Conservation (phyloP, 2,113 vertebrate genomes). For the Notechis scutatus region DNA sequence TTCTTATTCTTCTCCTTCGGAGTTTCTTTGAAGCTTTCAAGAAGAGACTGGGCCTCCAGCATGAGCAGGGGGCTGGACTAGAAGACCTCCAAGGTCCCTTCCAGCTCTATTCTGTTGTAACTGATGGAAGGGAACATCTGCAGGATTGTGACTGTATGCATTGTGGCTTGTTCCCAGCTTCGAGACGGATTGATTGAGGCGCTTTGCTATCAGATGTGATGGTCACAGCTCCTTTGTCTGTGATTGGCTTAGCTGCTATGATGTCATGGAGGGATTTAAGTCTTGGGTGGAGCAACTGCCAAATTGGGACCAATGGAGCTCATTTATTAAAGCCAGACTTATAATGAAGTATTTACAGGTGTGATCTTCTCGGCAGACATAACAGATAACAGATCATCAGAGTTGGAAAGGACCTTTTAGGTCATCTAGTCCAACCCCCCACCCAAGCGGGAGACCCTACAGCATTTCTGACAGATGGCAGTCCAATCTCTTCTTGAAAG, state of each 20-base stretch:
- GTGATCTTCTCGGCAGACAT: not conserved
- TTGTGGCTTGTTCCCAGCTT: not conserved
- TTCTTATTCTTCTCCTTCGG: not conserved
- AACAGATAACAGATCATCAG: too few species aligned
- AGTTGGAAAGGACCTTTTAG: too few species aligned
- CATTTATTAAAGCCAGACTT: not conserved
- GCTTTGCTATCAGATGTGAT: not conserved
- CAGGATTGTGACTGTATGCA: not conserved
- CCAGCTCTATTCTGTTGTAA: not conserved
- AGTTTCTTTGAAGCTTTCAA: not conserved
- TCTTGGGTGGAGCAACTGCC: not conserved
- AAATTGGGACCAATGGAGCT: not conserved
- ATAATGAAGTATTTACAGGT: not conserved
- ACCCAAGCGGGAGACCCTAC: too few species aligned
- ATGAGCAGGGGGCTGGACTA: too few species aligned
- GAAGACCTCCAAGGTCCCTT: too few species aligned
- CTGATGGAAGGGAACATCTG: not conserved
- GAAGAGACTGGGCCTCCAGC: not conserved
- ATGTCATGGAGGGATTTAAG: not conserved
- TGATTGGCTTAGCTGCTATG: not conserved
- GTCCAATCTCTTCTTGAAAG: too few species aligned
- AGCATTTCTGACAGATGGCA: too few species aligned
- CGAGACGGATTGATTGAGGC: not conserved
- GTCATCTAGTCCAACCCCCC: too few species aligned
- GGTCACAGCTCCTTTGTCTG: not conserved